Conservation (phyloP, 2,888 invertebrate species). For the Drosophila cognata region DNA sequence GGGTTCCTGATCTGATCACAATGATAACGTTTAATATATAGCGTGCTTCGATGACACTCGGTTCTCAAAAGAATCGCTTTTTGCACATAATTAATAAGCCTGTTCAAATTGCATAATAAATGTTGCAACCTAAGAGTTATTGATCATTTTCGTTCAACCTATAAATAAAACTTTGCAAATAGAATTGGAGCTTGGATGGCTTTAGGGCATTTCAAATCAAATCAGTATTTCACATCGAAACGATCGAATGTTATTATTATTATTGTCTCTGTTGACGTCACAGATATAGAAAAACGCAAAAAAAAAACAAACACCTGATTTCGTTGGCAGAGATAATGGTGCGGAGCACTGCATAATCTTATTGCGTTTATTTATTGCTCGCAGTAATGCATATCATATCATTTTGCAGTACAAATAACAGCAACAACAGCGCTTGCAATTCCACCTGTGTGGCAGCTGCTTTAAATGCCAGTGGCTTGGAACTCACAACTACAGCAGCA, state of each 20-base stretch:
- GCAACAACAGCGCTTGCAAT: conserved; percentile 24
- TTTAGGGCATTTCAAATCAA: neutral
- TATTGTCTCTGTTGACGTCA: neutral
- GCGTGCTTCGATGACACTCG: too few species aligned
- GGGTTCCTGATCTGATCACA: too few species aligned
- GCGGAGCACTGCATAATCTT: neutral
- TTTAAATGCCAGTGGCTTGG: neutral
- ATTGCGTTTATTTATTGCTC: neutral
- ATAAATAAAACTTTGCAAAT: neutral
- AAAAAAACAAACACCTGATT: conserved; percentile 5
- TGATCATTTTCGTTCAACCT: neutral
- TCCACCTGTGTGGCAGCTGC: conserved; percentile 26
- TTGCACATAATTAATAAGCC: neutral
- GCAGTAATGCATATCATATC: neutral
- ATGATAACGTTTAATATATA: too few species aligned
- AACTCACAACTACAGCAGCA: conserved; percentile 2
- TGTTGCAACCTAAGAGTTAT: neutral
- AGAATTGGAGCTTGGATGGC: neutral
- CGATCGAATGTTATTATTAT: neutral
- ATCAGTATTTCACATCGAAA: neutral
- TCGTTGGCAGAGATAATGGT: conserved; percentile 1
- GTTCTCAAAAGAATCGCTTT: neutral
- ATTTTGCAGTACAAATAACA: conserved; percentile 54
- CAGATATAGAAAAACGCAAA: neutral
- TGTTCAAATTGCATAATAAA: neutral